phyloP scores from a whole-genome alignment of 2,113 vertebrate genomes.

The Lagopus muta region DNA sequence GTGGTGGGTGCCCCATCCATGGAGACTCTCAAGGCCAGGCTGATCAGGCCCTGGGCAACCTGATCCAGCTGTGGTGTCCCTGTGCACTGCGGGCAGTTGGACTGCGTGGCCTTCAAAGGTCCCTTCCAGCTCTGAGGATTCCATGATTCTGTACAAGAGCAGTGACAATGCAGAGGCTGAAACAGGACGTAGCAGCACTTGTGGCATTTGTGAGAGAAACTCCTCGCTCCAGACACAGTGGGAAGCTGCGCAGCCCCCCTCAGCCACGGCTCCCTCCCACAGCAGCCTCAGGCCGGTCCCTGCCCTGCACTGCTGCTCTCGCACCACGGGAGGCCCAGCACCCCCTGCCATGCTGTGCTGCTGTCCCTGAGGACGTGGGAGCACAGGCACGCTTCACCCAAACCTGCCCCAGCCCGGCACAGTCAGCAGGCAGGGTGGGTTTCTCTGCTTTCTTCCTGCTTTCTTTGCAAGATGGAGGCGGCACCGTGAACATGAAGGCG shows the following conservation, averaged over 20 bases:
- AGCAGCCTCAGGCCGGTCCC: background rate
- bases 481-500: conserved; percentile 4
- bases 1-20: too few species aligned
- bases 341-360: background rate
- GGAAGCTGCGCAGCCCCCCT: background rate
- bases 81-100: too few species aligned
- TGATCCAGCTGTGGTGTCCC: too few species aligned
- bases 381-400: background rate
- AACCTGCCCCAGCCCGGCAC: background rate
- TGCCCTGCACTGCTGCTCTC: too few species aligned
- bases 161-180: background rate
- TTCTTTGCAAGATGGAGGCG: background rate
- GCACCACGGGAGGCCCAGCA: background rate
- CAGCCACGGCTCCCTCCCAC: background rate
- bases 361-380: background rate
- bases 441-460: background rate
- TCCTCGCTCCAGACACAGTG: background rate
- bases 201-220: background rate
- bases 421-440: background rate
- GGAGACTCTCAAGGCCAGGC: too few species aligned
- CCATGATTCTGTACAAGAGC: background rate
- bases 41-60: too few species aligned
- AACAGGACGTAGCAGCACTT: background rate
- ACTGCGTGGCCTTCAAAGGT: too few species aligned
- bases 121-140: too few species aligned